A percentile compares a stretch with the other conserved stretches of the same genome.
Evolutionary conservation across 2,888 invertebrate species (phyloP).

Genomic region (Macrosoma leucophasiata): DNA sequence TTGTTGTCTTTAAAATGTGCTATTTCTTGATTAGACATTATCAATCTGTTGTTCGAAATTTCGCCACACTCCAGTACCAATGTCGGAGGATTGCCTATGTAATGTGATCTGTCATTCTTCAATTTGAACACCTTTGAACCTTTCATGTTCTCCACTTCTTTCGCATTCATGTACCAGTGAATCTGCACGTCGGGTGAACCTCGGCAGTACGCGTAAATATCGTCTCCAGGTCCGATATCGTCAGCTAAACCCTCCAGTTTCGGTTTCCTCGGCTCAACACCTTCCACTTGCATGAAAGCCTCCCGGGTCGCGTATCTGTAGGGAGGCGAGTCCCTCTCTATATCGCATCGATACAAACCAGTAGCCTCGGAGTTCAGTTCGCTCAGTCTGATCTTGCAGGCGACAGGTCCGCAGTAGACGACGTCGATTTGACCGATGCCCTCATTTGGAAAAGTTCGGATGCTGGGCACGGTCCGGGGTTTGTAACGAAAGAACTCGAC

Average conservation of each 20-base stretch:
- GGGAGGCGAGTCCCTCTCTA: slow-evolving; percentile 56
- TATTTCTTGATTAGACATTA: slow-evolving; percentile 47
- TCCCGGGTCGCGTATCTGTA: slow-evolving; percentile 50
- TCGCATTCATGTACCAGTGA: slow-evolving; percentile 61
- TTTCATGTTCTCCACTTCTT: slow-evolving; percentile 43
- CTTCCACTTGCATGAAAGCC: slow-evolving; percentile 54
- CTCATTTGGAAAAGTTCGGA: slow-evolving; percentile 48
- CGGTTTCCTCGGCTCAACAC: slow-evolving; percentile 46
- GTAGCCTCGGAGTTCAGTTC: slow-evolving; percentile 54
- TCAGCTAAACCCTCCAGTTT: slow-evolving; percentile 50
- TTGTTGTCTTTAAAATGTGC: slow-evolving; percentile 48
- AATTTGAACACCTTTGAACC: slow-evolving; percentile 41
- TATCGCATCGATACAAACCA: slow-evolving; percentile 59
- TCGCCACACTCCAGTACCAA: slow-evolving; percentile 69
- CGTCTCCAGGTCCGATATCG: slow-evolving; percentile 51
- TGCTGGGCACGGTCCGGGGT: slow-evolving; percentile 55
- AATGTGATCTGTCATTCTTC: slow-evolving; percentile 40
- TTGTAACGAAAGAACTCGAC: slow-evolving; percentile 63
- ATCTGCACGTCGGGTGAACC: slow-evolving; percentile 48
- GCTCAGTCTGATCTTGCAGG: slow-evolving; percentile 51
- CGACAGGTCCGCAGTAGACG: slow-evolving; percentile 51
- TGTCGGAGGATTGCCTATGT: slow-evolving; percentile 63
- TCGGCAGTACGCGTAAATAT: slow-evolving; percentile 55
- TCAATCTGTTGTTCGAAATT: slow-evolving; percentile 62
- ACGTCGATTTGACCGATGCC: slow-evolving; percentile 57